Conservation (phyloP, 2,113 vertebrate genomes). For the Myodes glareolus region DNA sequence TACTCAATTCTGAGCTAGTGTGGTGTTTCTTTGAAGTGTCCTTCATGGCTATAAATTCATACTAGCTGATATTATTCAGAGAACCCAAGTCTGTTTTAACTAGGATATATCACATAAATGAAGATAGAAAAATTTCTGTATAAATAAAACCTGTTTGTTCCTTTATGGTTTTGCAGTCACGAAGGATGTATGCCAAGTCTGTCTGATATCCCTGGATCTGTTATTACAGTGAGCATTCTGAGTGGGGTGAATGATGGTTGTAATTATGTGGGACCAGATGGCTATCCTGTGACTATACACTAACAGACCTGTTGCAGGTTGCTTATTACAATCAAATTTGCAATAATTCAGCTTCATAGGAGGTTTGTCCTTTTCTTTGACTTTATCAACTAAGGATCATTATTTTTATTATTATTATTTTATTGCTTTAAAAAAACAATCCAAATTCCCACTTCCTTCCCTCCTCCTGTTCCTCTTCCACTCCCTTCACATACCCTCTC, state of each 20-base stretch:
- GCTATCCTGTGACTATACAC: constrained; percentile 67
- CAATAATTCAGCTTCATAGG: constrained; percentile 50
- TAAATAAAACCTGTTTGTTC: constrained; percentile 62
- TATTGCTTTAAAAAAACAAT: too few relatives aligned
- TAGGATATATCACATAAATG: constrained; percentile 45
- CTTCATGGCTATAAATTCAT: not conserved
- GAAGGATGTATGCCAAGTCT: constrained; percentile 43
- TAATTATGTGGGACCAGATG: constrained; percentile 71
- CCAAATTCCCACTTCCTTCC: too few relatives aligned
- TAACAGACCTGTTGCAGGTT: constrained; percentile 66
- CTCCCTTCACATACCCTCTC: too few relatives aligned
- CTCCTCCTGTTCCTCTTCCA: too few relatives aligned
- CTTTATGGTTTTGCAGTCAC: constrained; percentile 41
- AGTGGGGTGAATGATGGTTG: constrained; percentile 55
- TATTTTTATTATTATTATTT: too few relatives aligned
- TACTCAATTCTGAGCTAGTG: too few relatives aligned
- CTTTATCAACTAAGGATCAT: too few relatives aligned
- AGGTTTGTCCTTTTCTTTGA: not conserved
- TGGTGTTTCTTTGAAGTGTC: too few relatives aligned
- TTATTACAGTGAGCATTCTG: constrained; percentile 59
- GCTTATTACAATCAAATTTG: constrained; percentile 72
- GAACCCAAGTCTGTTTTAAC: constrained; percentile 17
- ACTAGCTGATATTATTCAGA: not conserved
- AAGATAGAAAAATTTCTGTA: constrained; percentile 36
- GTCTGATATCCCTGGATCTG: constrained; percentile 58